These are phyloP conservation scores for Sarcophaga subvicina DNA, from an alignment of 2,888 invertebrate genomes.

Conservation along the genomic window DNA sequence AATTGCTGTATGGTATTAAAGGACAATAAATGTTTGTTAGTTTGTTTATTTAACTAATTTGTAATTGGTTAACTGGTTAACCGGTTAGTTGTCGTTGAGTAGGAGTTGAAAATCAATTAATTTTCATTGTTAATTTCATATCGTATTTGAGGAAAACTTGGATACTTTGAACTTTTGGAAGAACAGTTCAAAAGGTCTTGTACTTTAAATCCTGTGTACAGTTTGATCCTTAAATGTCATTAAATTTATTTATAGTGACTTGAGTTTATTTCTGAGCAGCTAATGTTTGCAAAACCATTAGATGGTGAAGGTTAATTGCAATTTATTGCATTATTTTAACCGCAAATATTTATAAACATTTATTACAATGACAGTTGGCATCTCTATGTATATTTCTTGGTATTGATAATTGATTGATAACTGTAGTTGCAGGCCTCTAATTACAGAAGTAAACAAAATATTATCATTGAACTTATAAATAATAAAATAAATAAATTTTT, in stretches of 20 bases:
- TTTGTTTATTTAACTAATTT: background rate
- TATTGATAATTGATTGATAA: too few relatives aligned
- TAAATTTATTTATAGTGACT: background rate
- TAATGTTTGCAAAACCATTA: background rate
- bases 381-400: too few relatives aligned
- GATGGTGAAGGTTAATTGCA: background rate
- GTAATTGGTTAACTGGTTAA: background rate
- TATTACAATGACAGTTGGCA: background rate
- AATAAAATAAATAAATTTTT: too few relatives aligned
- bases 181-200: background rate
- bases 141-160: background rate
- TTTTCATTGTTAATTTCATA: slow-evolving; percentile 17
- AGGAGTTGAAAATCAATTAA: slow-evolving; percentile 35
- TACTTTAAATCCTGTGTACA: background rate
- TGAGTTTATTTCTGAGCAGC: background rate
- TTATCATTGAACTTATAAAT: too few relatives aligned
- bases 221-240: background rate
- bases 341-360: background rate
- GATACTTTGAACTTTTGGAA: slow-evolving; percentile 28
- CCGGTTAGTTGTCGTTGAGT: background rate
- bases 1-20: background rate
- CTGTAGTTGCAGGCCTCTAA: too few relatives aligned
- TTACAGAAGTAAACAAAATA: too few relatives aligned
- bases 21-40: background rate
- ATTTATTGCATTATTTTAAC: background rate